phyloP scores from a whole-genome alignment of 2,888 invertebrate species.

The Tetragnatha montana region DNA sequence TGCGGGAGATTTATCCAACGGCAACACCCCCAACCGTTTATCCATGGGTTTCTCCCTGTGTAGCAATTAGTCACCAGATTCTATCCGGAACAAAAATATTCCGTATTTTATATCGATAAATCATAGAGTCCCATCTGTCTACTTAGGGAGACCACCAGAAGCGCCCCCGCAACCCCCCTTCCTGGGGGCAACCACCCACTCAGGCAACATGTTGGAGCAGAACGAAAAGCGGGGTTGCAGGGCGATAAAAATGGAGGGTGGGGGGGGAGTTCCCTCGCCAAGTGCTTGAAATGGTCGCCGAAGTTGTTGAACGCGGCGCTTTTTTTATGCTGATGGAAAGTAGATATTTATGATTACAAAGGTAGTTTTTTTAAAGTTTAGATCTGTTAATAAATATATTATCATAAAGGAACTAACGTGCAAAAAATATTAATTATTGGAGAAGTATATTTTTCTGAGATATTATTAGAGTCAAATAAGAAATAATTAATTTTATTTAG shows the following conservation, averaged over 20 bases:
- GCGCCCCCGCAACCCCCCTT: slow-evolving; percentile 23
- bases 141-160: slow-evolving; percentile 66
- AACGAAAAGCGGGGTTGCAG: slow-evolving; percentile 21
- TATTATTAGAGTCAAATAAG: no score
- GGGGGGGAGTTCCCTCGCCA: neutral
- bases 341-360: no score
- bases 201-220: slow-evolving; percentile 54
- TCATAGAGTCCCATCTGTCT: slow-evolving; percentile 67
- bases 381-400: no score
- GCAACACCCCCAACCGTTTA: slow-evolving; percentile 6
- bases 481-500: no score
- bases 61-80: slow-evolving; percentile 51
- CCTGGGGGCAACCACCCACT: slow-evolving; percentile 8
- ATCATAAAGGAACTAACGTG: no score
- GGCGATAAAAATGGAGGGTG: neutral
- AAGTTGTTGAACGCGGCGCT: neutral
- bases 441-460: no score
- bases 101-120: slow-evolving; percentile 67
- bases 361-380: no score
- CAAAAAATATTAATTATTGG: no score
- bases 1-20: neutral
- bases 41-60: neutral
- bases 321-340: neutral
- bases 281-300: neutral
- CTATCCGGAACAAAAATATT: slow-evolving; percentile 50